Conservation (phyloP, 2,113 vertebrate genomes). For the Bostrychus sinensis region DNA sequence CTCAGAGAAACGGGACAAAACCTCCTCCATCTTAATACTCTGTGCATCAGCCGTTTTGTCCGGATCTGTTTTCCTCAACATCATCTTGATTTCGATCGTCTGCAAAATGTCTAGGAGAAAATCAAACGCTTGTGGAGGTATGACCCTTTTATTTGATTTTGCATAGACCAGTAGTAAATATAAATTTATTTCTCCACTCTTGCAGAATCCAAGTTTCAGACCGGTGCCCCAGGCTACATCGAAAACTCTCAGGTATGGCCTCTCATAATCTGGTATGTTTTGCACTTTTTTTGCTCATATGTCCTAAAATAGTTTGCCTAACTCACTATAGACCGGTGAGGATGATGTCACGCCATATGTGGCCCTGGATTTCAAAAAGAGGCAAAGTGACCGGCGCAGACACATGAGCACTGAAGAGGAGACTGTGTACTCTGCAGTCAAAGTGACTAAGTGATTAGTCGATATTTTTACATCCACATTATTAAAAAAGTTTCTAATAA, state of each 20-base stretch:
- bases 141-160: not conserved
- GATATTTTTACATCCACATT: too few species aligned
- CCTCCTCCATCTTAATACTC: not conserved
- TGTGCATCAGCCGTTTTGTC: conserved; percentile 20
- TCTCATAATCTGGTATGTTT: not conserved
- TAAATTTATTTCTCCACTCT: not conserved
- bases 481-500: too few species aligned
- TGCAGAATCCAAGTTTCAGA: not conserved
- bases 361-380: conserved; percentile 48
- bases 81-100: conserved; percentile 1
- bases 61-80: conserved; percentile 27
- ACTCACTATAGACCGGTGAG: conserved; percentile 20
- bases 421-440: conserved; percentile 34
- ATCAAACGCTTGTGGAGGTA: conserved; percentile 16
- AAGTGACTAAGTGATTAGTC: conserved; percentile 16
- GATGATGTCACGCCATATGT: conserved; percentile 22
- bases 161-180: not conserved
- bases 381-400: conserved; percentile 8
- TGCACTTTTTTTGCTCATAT: too few species aligned
- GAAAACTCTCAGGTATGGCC: conserved; percentile 11
- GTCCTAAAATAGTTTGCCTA: too few species aligned
- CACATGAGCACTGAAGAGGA: conserved; percentile 13
- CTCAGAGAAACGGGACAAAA: not conserved
- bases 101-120: conserved; percentile 15
- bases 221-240: not conserved